Conservation (phyloP, 2,113 vertebrate genomes). For the Ellobius talpinus region DNA sequence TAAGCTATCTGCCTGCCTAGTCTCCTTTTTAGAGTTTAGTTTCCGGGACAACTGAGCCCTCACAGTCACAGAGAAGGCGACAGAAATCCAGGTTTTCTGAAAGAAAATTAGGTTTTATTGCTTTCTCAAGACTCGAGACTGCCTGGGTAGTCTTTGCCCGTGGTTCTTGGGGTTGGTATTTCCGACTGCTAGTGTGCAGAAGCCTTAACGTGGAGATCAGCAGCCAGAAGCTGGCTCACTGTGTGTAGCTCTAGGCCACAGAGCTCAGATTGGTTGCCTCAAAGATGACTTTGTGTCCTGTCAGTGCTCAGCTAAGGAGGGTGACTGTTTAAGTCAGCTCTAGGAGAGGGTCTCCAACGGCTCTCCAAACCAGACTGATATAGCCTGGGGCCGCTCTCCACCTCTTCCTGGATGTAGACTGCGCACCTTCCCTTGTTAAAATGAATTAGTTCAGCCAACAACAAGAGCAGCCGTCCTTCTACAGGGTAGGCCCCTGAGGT, state of each 20-base stretch:
- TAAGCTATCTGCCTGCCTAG: background rate
- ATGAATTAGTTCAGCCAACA: background rate
- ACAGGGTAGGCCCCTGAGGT: background rate
- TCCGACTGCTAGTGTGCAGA: background rate
- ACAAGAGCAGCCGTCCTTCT: background rate
- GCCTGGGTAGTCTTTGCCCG: background rate
- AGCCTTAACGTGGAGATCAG: rapidly evolving
- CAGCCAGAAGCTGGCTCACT: background rate
- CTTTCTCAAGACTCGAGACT: background rate
- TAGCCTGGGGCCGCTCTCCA: rapidly evolving
- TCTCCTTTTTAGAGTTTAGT: background rate
- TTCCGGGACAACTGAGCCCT: background rate
- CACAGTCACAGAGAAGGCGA: background rate
- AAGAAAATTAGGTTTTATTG: background rate
- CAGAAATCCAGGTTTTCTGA: background rate
- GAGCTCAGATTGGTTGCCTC: background rate
- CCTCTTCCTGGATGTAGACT: background rate
- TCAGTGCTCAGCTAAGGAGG: background rate
- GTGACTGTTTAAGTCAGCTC: background rate
- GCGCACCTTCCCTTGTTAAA: background rate
- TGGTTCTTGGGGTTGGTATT: background rate
- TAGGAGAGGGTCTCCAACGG: background rate
- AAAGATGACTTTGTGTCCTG: background rate
- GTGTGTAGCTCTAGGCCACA: background rate
- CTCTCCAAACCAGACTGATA: too few relatives aligned